These are phyloP conservation scores for Zosterops borbonicus DNA, from an alignment of 2,113 vertebrate species.

Conservation along the genomic window DNA sequence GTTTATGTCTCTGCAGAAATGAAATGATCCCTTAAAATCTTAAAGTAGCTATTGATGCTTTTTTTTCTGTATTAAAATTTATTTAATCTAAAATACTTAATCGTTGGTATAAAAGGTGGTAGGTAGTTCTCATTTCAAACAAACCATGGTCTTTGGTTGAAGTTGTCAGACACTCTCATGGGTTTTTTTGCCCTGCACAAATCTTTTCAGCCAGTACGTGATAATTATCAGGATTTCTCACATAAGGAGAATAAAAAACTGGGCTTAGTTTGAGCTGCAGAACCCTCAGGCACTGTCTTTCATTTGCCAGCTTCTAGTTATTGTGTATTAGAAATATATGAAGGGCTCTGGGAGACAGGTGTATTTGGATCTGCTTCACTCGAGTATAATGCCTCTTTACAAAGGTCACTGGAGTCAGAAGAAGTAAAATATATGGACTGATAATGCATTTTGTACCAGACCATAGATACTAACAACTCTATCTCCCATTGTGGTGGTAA, in stretches of 20 bases:
- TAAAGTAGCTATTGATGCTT: background rate
- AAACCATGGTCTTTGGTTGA: background rate
- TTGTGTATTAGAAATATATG: background rate
- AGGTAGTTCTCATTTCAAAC: background rate
- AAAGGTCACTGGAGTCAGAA: background rate
- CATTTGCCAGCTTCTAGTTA: background rate
- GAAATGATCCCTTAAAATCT: background rate
- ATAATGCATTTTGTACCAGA: background rate
- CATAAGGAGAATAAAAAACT: background rate
- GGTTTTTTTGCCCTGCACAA: background rate
- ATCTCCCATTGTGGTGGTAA: background rate
- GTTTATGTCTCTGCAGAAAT: background rate
- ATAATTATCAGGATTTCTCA: conserved; percentile 29
- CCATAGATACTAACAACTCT: background rate
- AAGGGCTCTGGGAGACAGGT: background rate
- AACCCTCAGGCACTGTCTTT: background rate
- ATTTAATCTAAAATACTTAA: background rate
- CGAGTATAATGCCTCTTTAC: background rate
- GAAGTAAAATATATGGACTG: background rate
- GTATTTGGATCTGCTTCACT: background rate
- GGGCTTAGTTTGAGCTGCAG: background rate
- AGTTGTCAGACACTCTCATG: background rate
- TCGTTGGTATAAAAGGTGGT: background rate
- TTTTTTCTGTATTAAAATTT: background rate
- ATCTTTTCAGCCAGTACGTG: background rate